Percentiles rank a stretch among this genome's conserved stretches.
phyloP scores from a whole-genome alignment of 1,140 invertebrate species.

The Aculops lycopersici region DNA sequence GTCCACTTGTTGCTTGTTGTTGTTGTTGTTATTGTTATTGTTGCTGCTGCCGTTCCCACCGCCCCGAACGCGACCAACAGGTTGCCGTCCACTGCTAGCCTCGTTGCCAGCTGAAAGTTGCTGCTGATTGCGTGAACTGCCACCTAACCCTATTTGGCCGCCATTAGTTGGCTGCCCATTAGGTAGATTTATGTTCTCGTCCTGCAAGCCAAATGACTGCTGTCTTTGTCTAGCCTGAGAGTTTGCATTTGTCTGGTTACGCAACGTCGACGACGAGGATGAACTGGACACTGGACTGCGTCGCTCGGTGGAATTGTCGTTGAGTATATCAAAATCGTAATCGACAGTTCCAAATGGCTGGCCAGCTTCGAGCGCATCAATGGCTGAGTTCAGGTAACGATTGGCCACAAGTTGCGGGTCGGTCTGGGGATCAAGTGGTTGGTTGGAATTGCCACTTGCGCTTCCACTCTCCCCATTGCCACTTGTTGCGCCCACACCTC shows the following conservation, averaged over 20 bases:
- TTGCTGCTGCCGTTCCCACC: too few relatives aligned
- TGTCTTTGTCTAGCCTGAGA: not conserved
- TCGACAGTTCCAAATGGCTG: slow-evolving; percentile 3
- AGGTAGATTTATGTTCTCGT: not conserved
- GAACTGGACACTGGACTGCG: not conserved
- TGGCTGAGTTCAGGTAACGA: not conserved
- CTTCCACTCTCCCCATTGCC: too few relatives aligned
- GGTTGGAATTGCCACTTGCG: too few relatives aligned
- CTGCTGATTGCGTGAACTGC: not conserved
- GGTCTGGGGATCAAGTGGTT: too few relatives aligned
- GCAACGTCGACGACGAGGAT: not conserved
- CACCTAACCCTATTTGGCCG: not conserved
- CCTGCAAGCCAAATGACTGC: too few relatives aligned
- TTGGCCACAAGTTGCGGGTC: not conserved
- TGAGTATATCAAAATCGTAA: slow-evolving; percentile 2
- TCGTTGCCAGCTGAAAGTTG: too few relatives aligned
- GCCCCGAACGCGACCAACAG: too few relatives aligned
- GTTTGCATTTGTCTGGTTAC: not conserved
- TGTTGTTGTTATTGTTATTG: not conserved
- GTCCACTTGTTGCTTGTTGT: not conserved
- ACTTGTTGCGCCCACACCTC: too few relatives aligned
- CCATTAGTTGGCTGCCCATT: not conserved
- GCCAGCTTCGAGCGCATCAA: not conserved
- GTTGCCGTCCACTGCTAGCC: not conserved
- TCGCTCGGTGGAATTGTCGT: not conserved